Evolutionary conservation across 2,113 vertebrate species (phyloP), one percentile per base, ranked within the genome.

Genomic region (Sphaerodactylus townsendi): DNA sequence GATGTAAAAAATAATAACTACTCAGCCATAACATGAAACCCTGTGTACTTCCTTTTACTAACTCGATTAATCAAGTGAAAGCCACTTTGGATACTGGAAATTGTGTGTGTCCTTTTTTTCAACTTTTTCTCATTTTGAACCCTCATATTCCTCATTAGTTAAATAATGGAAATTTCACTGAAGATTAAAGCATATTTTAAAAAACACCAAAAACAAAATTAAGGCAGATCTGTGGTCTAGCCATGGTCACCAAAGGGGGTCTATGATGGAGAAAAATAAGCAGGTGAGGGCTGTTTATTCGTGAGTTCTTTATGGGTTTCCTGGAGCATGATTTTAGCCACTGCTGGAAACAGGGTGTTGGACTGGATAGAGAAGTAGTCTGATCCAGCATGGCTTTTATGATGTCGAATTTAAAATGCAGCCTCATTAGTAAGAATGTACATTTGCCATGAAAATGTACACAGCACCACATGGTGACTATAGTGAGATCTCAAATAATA

Each of bases 21-120:
- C 77, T 92, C 82, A 89, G 13, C 81, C 87, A 50, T 82, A 93
- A 91, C 83, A 39, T 81, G 70, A 79, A 88, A 83, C 82, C 72
- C 64, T 83, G 82, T 86, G 81, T 78, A 71, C n/a, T 90, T 90
- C 88, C 50, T 87, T 86, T 93, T 44, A 83, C 77, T 75, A 79
- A 80, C 78, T 89, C 93, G 90, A 92, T 91, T 89, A 90, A 82
- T 94, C 87, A 91, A 50, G 83, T 73, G 79, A 90, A 93, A 89
- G 86, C 44, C 68, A 68, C 82, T 86, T 73, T 85, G 85, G 72
- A 74, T 87, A 81, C 59, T 35, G 19, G 88, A 89, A 88, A 87
- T 2, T n/a, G 50, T 0, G n/a, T 33, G n/a, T 41, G 11, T 25
- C n/a, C n/a, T n/a, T n/a, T n/a, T n/a, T n/a, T 81, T 44, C 14